Conservation (phyloP, 2,113 vertebrate species). For the Amblyornis subalaris region DNA sequence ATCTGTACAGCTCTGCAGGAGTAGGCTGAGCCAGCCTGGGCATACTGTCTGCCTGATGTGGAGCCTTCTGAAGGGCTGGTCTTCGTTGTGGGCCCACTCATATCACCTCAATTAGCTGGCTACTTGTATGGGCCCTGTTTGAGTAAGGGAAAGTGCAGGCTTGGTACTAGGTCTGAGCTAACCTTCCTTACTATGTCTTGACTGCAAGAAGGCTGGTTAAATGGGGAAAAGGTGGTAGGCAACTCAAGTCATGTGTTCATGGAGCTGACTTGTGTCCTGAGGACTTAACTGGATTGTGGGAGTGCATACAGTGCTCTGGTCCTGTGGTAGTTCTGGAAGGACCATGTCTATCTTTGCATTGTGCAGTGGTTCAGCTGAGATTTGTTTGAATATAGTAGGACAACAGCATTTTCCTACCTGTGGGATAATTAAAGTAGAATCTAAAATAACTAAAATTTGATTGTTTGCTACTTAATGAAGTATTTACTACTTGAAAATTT, state of each 20-base stretch:
- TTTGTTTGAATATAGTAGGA: not conserved
- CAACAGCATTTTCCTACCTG: not conserved
- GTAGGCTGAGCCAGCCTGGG: not conserved
- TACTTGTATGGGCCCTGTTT: not conserved
- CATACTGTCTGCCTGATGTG: rapidly evolving
- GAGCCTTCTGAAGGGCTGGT: not conserved
- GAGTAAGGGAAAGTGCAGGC: not conserved
- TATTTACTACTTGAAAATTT: not conserved
- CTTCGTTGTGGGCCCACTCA: not conserved
- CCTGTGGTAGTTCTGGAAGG: not conserved
- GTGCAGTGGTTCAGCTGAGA: not conserved
- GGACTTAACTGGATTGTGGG: not conserved
- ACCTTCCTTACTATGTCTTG: not conserved
- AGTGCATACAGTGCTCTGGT: not conserved
- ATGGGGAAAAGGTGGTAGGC: not conserved
- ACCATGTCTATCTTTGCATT: not conserved
- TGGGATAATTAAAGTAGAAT: not conserved
- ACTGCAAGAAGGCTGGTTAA: not conserved
- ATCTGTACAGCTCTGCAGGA: not conserved
- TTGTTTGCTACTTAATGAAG: not conserved
- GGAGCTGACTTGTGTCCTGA: not conserved
- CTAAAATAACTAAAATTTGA: not conserved
- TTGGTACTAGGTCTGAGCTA: not conserved
- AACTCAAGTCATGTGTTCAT: not conserved
- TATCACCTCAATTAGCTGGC: not conserved